These are phyloP conservation scores for Aviceda subcristata DNA, from an alignment of 2,113 vertebrate genomes.

Conservation along the genomic window DNA sequence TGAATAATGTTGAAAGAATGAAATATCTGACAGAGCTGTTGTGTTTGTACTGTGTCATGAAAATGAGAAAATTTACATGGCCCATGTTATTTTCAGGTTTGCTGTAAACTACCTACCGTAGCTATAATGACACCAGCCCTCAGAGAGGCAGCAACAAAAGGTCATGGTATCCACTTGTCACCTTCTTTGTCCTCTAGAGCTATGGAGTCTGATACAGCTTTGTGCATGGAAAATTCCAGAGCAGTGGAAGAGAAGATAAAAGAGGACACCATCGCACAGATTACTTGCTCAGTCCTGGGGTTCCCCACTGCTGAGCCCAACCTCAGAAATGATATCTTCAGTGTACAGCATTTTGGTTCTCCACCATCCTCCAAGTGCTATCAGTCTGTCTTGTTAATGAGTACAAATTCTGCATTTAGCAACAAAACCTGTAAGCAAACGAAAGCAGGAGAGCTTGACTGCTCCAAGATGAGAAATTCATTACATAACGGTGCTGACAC, in stretches of 20 bases:
- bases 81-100: constrained; percentile 75
- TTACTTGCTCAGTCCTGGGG: constrained; percentile 78
- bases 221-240: constrained; percentile 73
- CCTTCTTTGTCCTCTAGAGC: constrained; percentile 75
- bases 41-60: constrained; percentile 10
- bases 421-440: constrained; percentile 63
- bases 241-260: constrained; percentile 75
- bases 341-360: constrained; percentile 71
- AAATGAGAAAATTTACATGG: constrained; percentile 64
- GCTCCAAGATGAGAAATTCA: constrained; percentile 69
- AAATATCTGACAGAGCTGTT: neutral
- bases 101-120: constrained; percentile 68
- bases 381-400: constrained; percentile 75
- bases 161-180: constrained; percentile 82
- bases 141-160: constrained; percentile 82
- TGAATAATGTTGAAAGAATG: neutral
- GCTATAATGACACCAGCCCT: constrained; percentile 88
- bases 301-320: constrained; percentile 71
- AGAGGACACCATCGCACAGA: constrained; percentile 74
- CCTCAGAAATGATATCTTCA: constrained; percentile 71
- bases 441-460: constrained; percentile 50
- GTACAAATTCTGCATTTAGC: constrained; percentile 70
- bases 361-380: constrained; percentile 70
- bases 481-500: constrained; percentile 65
- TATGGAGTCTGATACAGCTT: constrained; percentile 77